phyloP scores from a whole-genome alignment of 2,113 vertebrate genomes.

The Tetrax tetrax region DNA sequence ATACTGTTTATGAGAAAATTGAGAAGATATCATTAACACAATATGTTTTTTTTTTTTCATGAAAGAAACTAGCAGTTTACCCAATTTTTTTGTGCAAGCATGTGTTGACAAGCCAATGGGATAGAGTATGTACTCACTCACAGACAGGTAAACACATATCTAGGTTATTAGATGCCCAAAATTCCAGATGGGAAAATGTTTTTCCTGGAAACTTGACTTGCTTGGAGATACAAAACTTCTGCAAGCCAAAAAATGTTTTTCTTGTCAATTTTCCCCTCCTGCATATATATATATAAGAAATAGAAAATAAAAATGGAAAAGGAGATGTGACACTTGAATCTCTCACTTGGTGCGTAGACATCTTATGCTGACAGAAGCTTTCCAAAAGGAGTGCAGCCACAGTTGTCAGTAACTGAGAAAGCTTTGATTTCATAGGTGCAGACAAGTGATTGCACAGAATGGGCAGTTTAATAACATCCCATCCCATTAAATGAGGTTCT shows the following conservation, averaged over 20 bases:
- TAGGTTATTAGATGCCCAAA: neutral
- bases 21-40: too few species aligned
- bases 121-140: neutral
- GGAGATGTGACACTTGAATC: neutral
- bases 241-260: neutral
- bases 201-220: neutral
- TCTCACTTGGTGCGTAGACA: neutral
- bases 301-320: rapidly evolving
- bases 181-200: neutral
- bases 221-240: neutral
- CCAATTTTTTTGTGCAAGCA: too few species aligned
- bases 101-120: too few species aligned
- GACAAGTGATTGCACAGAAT: neutral
- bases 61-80: too few species aligned
- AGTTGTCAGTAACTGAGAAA: neutral
- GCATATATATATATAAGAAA: neutral
- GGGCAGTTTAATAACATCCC: neutral
- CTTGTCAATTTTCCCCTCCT: rapidly evolving
- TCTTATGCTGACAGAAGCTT: neutral
- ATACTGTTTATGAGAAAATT: neutral
- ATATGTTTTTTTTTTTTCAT: too few species aligned
- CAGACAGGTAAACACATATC: neutral
- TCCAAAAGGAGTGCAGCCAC: neutral
- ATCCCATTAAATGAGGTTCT: neutral
- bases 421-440: neutral